A percentile compares a stretch with the other conserved stretches of the same genome.
phyloP scores from a whole-genome alignment of 2,888 invertebrate genomes.

The Anthoptus insignis region DNA sequence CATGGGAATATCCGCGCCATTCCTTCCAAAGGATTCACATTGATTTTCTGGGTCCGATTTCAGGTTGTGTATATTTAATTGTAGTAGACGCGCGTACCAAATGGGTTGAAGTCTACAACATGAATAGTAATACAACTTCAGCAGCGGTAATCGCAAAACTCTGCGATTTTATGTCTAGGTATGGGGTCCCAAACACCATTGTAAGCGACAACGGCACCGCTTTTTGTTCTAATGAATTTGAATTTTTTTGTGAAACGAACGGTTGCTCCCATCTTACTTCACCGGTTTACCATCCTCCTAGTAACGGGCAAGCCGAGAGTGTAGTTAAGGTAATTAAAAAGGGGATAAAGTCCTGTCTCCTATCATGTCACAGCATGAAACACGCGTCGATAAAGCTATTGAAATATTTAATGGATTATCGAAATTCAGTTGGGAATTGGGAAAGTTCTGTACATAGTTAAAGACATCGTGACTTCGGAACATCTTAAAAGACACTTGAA shows the following conservation, averaged over 20 bases:
- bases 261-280: slow-evolving; percentile 5
- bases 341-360: slow-evolving; percentile 47
- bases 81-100: slow-evolving; percentile 46
- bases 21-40: slow-evolving; percentile 41
- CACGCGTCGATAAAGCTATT: slow-evolving; percentile 32
- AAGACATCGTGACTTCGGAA: slow-evolving; percentile 33
- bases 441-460: slow-evolving; percentile 8
- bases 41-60: slow-evolving; percentile 46
- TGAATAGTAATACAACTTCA: slow-evolving; percentile 12
- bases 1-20: slow-evolving; percentile 36
- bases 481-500: no score
- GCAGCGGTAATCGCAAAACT: slow-evolving; percentile 5
- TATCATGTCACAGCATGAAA: slow-evolving; percentile 14
- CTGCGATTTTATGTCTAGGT: slow-evolving; percentile 16
- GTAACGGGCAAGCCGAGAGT: slow-evolving; percentile 51
- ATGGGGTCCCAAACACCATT: not conserved
- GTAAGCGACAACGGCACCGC: slow-evolving; percentile 25
- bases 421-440: slow-evolving; percentile 40
- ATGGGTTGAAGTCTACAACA: slow-evolving; percentile 45
- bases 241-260: not conserved
- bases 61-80: slow-evolving; percentile 39
- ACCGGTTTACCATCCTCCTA: slow-evolving; percentile 39
- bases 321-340: slow-evolving; percentile 53
- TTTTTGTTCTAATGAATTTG: slow-evolving; percentile 11
- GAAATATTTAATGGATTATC: slow-evolving; percentile 49